Evolutionary conservation across 1,140 invertebrate species (phyloP), one percentile per base, ranked within the genome.

Genomic region (Bombus confusus): DNA sequence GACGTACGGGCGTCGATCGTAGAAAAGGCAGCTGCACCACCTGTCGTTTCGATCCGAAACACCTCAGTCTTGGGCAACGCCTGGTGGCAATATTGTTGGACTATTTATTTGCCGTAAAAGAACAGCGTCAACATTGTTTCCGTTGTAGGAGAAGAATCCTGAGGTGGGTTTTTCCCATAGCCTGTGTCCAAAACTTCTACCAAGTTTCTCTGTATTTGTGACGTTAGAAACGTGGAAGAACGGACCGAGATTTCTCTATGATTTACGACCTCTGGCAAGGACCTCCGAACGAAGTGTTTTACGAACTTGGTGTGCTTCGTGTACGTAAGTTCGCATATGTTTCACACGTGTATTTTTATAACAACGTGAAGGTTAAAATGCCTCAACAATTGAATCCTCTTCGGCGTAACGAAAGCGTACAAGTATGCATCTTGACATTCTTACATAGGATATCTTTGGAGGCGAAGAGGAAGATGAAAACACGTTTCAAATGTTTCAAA

Each of bases 21-120:
- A 78, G 75, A 81, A 84, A 87, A 89, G 72, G 22, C 47, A 62
- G 69, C 74, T 52, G 83, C 71, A 90, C 64, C 86, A 91, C 86
- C 87, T 91, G 89, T 90, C 86, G 80, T 82, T 75, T 39, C 72
- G 64, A 86, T 85, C 74, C 66, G 43, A 68, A 76, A 52, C 74
- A 78, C 22, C 39, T 72, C 43, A 9, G 78, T 80, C 59, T 62
- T 89, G 90, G 87, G 83, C 89, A 91, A 86, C 77, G 69, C 52
- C 86, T 82, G 85, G 87, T 91, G 74, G 85, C 75, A 37, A 72
- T 69, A 91, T 86, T 91, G 86, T 91, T 39, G 57, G 39, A 41
- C 47, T 85, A 86, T 88, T 43, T 85, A 86, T 88, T 91, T 87
- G 84, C 86, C 83, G 71, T 34, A 39, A n/a, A 37, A 41, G 31